Evolutionary conservation across 2,113 vertebrate species (phyloP).

Genomic region (Callaeas wilsoni): DNA sequence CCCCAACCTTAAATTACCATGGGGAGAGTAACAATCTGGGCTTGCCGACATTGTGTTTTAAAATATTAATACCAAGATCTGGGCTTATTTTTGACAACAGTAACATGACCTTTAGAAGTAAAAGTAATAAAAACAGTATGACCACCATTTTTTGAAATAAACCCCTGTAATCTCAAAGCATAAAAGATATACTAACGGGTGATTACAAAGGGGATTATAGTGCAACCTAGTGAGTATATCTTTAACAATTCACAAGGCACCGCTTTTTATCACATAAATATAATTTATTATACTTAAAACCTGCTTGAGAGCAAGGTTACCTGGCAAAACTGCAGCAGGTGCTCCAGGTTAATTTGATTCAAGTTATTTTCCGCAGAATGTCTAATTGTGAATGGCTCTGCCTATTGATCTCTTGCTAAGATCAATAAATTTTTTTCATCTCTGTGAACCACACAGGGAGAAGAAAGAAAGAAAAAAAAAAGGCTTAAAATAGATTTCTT

Average conservation of each 20-base stretch:
- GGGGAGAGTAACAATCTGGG: slow-evolving; percentile 29
- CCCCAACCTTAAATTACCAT: slow-evolving; percentile 43
- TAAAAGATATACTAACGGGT: not conserved
- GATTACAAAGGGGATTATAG: slow-evolving; percentile 44
- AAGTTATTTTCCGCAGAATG: slow-evolving; percentile 8
- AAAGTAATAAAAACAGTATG: slow-evolving; percentile 36
- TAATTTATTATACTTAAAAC: slow-evolving; percentile 18
- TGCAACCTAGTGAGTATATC: not conserved
- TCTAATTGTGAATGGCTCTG: slow-evolving; percentile 31
- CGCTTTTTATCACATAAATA: not conserved
- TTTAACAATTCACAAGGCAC: not conserved
- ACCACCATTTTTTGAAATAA: slow-evolving; percentile 46
- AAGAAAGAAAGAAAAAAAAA: not conserved
- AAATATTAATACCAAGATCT: slow-evolving; percentile 17
- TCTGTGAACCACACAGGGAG: not conserved
- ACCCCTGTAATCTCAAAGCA: slow-evolving; percentile 51
- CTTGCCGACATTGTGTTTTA: not conserved
- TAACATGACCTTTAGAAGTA: slow-evolving; percentile 16
- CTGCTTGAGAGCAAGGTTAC: not conserved
- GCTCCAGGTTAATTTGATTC: slow-evolving; percentile 6
- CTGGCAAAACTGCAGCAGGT: not conserved
- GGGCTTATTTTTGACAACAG: slow-evolving; percentile 26
- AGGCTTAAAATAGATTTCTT: not conserved
- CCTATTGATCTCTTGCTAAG: not conserved
- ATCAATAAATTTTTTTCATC: not conserved